Evolutionary conservation across 2,113 vertebrate genomes (phyloP).

Genomic region (Nicator chloris): DNA sequence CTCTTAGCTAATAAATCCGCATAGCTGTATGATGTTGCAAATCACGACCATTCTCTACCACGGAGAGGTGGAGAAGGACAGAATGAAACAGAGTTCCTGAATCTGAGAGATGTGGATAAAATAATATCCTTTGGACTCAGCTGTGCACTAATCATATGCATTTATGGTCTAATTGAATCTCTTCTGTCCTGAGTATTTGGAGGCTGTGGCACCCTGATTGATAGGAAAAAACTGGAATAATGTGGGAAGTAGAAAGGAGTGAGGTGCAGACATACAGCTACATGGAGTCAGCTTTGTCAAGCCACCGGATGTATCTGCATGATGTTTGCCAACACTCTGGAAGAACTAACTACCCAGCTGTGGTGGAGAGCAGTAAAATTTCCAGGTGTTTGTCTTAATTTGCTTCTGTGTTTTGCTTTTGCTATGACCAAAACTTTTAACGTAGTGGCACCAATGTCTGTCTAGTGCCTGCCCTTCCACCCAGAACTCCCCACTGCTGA

Average conservation of each 20-base stretch:
- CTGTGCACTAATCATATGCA: not conserved
- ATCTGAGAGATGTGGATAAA: not conserved
- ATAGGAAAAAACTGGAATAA: slow-evolving; percentile 21
- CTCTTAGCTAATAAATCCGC: not conserved
- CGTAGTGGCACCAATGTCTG: not conserved
- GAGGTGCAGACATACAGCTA: slow-evolving; percentile 39
- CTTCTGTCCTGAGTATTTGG: slow-evolving; percentile 53
- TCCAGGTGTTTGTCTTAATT: slow-evolving; percentile 33
- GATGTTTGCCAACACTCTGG: slow-evolving; percentile 30
- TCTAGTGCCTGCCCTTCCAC: not conserved
- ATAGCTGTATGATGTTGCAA: not conserved
- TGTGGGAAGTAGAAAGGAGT: slow-evolving; percentile 39
- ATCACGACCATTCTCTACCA: not conserved
- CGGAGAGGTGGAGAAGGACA: not conserved
- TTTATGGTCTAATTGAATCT: slow-evolving; percentile 1
- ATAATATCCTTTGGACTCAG: not conserved
- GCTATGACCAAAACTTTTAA: not conserved
- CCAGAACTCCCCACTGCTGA: not conserved
- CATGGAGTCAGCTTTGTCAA: slow-evolving; percentile 14
- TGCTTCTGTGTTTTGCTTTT: not conserved
- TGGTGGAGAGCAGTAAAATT: slow-evolving; percentile 21
- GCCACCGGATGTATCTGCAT: slow-evolving; percentile 24
- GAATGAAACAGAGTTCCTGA: not conserved
- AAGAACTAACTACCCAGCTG: slow-evolving; percentile 28
- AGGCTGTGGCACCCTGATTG: slow-evolving; percentile 22